Evolutionary conservation across 2,797 vertebrate genomes (phyloP).

Genomic region (Knipowitschia caucasica): DNA sequence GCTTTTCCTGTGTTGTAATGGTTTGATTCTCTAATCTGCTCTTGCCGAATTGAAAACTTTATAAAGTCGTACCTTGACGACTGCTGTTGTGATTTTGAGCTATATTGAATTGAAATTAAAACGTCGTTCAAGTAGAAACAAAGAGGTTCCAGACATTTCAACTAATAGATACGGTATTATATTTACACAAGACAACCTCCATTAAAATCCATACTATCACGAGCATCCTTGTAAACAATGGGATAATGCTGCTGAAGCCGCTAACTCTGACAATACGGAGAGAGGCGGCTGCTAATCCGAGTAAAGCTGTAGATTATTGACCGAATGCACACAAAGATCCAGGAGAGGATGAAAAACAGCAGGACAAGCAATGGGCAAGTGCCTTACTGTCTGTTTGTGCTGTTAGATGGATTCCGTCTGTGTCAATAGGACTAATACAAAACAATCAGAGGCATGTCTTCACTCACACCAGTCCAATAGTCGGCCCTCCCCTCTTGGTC

Average conservation of each 20-base stretch:
- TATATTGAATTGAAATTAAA: too few species aligned
- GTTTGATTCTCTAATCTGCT: too few species aligned
- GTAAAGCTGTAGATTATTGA: slow-evolving; percentile 74
- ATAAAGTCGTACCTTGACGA: too few species aligned
- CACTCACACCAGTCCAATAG: slow-evolving; percentile 24
- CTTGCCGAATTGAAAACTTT: too few species aligned
- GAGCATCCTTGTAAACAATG: slow-evolving; percentile 55
- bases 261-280: slow-evolving; percentile 57
- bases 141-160: too few species aligned
- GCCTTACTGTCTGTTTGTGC: slow-evolving; percentile 23
- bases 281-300: slow-evolving; percentile 64
- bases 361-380: slow-evolving; percentile 19
- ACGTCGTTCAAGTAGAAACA: too few species aligned
- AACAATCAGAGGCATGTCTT: slow-evolving; percentile 31
- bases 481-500: slow-evolving; percentile 32
- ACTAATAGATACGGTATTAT: too few species aligned
- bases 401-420: slow-evolving; percentile 1
- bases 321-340: slow-evolving; percentile 33
- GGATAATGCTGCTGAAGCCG: slow-evolving; percentile 39
- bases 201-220: slow-evolving; percentile 46
- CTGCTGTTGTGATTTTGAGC: too few species aligned
- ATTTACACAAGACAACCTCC: slow-evolving; percentile 36
- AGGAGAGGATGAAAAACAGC: slow-evolving; percentile 31
- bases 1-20: too few species aligned
- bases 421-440: slow-evolving; percentile 45